Percentiles rank a stretch among this genome's conserved stretches.
Evolutionary conservation across 2,797 vertebrate genomes (phyloP).

Genomic region (Mormyrus hasselquistii): DNA sequence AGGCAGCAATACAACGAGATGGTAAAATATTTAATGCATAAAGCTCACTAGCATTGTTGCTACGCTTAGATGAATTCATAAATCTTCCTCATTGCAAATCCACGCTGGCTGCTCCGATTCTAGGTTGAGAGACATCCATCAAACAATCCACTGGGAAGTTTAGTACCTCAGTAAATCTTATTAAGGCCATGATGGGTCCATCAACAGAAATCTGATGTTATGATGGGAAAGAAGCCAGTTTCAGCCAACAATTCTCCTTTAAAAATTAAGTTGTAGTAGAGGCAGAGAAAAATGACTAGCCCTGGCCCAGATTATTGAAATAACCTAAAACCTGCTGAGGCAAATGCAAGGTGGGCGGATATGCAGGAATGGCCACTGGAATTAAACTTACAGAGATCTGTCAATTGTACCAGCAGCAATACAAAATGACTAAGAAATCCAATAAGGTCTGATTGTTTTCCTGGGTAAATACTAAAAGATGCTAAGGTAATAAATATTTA

Average conservation of each 20-base stretch:
- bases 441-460: constrained; percentile 28
- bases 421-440: constrained; percentile 19
- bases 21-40: background rate
- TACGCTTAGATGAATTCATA: background rate
- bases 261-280: constrained; percentile 38
- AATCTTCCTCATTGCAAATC: background rate
- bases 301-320: constrained; percentile 36
- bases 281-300: constrained; percentile 16
- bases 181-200: constrained; percentile 46
- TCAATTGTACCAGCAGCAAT: background rate
- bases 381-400: background rate
- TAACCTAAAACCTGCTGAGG: constrained; percentile 1
- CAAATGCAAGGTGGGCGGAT: background rate
- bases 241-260: constrained; percentile 27
- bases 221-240: constrained; percentile 41
- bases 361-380: background rate
- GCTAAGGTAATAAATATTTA: constrained; percentile 21
- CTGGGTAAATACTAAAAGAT: background rate
- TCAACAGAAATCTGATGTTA: constrained; percentile 26
- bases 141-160: constrained; percentile 37
- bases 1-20: background rate
- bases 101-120: constrained; percentile 31
- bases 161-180: constrained; percentile 36
- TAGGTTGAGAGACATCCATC: constrained; percentile 46
- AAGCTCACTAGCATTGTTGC: background rate